Conservation (phyloP, 2,888 invertebrate species). For the Euplexia lucipara region DNA sequence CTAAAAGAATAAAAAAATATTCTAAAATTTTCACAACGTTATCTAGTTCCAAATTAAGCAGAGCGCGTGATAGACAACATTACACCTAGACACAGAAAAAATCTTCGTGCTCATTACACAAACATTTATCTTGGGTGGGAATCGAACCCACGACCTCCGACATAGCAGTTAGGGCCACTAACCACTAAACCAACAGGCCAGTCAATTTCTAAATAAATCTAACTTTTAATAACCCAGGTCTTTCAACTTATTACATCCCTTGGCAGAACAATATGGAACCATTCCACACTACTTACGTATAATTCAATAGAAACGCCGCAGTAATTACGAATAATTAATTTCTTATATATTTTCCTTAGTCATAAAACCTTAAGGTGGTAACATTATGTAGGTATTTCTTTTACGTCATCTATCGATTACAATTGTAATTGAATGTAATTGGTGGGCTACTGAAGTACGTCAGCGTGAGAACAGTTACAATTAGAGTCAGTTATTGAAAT, state of each 20-base stretch:
- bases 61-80: no score
- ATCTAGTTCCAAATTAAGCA: no score
- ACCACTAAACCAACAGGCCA: no score
- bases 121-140: no score
- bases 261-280: constrained; percentile 19
- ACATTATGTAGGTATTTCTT: constrained; percentile 58
- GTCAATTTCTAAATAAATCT: background rate
- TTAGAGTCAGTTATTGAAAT: constrained; percentile 59
- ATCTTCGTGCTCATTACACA: no score
- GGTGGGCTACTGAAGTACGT: constrained; percentile 51
- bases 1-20: no score
- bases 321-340: constrained; percentile 47
- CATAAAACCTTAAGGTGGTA: constrained; percentile 43
- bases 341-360: constrained; percentile 48
- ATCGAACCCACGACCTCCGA: no score
- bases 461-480: constrained; percentile 71
- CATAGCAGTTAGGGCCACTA: no score
- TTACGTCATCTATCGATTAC: constrained; percentile 78
- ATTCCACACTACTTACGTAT: constrained; percentile 5
- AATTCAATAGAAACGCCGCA: constrained; percentile 25
- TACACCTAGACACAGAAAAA: no score
- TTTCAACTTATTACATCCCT: background rate
- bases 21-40: no score
- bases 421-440: constrained; percentile 77
- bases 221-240: background rate